phyloP scores from a whole-genome alignment of 2,888 invertebrate species.

The Plebejus anna region DNA sequence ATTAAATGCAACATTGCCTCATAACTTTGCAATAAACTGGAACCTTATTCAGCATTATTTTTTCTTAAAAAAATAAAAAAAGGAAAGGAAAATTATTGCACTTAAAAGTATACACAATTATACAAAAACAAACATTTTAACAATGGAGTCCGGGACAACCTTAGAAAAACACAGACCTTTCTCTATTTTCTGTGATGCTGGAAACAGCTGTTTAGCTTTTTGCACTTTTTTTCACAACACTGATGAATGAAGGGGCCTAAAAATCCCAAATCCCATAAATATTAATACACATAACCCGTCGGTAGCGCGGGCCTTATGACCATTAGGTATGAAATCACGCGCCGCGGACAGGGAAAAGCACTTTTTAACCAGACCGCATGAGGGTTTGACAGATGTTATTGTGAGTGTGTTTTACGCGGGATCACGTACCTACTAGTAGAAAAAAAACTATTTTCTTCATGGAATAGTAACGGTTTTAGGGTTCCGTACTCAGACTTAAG shows the following conservation, averaged over 20 bases:
- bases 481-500: background rate
- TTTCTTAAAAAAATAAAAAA: too few relatives aligned
- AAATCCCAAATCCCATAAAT: constrained; percentile 4
- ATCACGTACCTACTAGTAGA: constrained; percentile 18
- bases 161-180: too few relatives aligned
- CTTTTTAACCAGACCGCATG: constrained; percentile 11
- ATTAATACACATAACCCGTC: constrained; percentile 7
- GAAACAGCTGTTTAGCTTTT: background rate
- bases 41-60: too few relatives aligned
- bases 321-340: constrained; percentile 25
- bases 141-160: too few relatives aligned
- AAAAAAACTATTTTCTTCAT: background rate
- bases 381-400: constrained; percentile 8
- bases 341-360: constrained; percentile 22
- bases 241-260: background rate
- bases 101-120: too few relatives aligned
- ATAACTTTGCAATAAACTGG: too few relatives aligned
- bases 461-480: background rate
- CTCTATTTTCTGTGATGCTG: background rate
- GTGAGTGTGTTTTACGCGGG: constrained; percentile 2
- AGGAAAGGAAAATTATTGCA: too few relatives aligned
- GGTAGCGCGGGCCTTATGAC: background rate
- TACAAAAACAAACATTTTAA: too few relatives aligned
- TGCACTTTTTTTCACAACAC: background rate
- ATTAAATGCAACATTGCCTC: too few relatives aligned